These are phyloP conservation scores for Campylomormyrus tamandua DNA, from an alignment of 2,113 vertebrate species.

Conservation along the genomic window DNA sequence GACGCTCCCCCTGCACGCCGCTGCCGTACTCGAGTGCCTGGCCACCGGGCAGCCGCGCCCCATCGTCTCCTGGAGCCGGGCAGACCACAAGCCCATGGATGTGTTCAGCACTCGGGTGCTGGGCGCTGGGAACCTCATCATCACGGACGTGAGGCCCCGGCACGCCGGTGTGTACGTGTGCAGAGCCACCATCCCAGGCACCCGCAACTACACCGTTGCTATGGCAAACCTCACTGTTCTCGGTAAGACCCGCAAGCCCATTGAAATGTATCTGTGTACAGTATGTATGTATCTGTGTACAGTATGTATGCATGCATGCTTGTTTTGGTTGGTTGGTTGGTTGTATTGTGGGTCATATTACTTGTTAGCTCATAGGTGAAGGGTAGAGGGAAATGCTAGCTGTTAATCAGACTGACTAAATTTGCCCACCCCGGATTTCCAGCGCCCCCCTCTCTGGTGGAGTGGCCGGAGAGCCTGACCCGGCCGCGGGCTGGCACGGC, in stretches of 20 bases:
- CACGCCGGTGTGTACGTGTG: constrained; percentile 86
- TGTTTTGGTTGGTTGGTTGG: neutral
- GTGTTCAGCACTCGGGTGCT: constrained; percentile 88
- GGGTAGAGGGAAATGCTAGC: neutral
- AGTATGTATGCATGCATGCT: neutral
- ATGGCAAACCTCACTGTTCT: constrained; percentile 77
- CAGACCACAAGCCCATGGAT: constrained; percentile 87
- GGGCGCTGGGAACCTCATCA: constrained; percentile 87
- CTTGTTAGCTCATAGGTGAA: neutral
- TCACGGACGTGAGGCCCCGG: constrained; percentile 69
- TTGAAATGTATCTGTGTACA: neutral
- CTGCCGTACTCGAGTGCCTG: constrained; percentile 83
- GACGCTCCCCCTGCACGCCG: constrained; percentile 73
- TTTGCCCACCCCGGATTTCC: neutral
- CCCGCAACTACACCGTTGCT: constrained; percentile 84
- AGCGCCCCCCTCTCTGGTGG: constrained; percentile 86
- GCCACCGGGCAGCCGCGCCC: constrained; percentile 86
- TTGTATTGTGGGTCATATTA: neutral
- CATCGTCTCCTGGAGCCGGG: constrained; percentile 93
- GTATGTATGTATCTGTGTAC: neutral
- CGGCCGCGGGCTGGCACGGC: constrained; percentile 91
- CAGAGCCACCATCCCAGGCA: constrained; percentile 85
- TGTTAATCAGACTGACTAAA: neutral
- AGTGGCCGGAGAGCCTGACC: constrained; percentile 90
- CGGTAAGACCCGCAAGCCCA: constrained; percentile 55